Evolutionary conservation across 2,113 vertebrate species (phyloP), one percentile per base, ranked within the genome.

Genomic region (Cyanoramphus novaezelandiae): DNA sequence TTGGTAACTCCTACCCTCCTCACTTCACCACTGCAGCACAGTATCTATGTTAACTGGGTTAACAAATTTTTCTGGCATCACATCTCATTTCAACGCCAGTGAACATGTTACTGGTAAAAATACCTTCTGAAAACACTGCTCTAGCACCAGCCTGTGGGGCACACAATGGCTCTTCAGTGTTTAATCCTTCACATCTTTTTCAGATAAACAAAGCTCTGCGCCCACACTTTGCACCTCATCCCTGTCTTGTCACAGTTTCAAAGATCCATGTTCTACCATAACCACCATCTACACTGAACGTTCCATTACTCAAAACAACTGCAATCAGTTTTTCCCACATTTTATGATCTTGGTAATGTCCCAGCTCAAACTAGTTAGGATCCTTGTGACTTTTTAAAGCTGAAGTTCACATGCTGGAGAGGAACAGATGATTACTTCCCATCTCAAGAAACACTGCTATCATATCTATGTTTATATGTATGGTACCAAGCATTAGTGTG

Each of bases 261-360:
- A 46, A 91, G 44, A 64, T 49, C 55, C 28, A 20, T 63, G 68
- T 84, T 95, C 31, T 60, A 76, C 55, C 53, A 64, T 43, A 82
- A 79, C 46, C 92, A 72, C 29, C 41, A 33, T 64, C 57, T 83
- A 67, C 4, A 10, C 18, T 78, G 44, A 88, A 63, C 81, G 46
- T 94, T 82, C 88, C 72, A 81, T 84, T 75, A 92, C 55, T 18
- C 79, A 9, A 88, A 93, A 94, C 72, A 90, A 94, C 49, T 75
- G 68, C 41, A 82, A 79, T 77, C 31, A 24, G 17, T 49, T 95
- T 59, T 84, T n/a, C 37, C 64, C 25, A 3, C 3, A 3, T 62
- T 62, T 86, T 96, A 59, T 86, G 16, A 37, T 79, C 43, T 63
- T 39, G 67, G 18, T 50, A 68, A 93, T 19, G 37, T 52, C 50